A percentile compares a stretch with the other conserved stretches of the same genome.
phyloP scores from a whole-genome alignment of 2,888 invertebrate species.

The Perizoma flavofasciatum region DNA sequence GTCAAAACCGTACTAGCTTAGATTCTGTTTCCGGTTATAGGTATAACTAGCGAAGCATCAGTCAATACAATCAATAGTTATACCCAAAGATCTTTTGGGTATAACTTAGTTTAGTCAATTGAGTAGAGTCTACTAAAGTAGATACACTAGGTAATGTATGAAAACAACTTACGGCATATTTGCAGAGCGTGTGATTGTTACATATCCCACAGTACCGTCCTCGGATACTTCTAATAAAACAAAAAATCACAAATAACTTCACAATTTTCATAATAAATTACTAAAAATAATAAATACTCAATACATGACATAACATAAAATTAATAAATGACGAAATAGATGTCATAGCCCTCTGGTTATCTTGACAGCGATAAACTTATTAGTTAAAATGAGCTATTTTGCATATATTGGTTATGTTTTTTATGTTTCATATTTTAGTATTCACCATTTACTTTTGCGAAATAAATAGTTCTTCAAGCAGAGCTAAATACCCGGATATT shows the following conservation, averaged over 20 bases:
- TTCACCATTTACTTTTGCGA: constrained; percentile 47
- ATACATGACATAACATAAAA: constrained; percentile 44
- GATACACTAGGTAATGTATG: too few species aligned
- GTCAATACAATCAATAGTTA: too few species aligned
- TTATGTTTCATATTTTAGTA: constrained; percentile 62
- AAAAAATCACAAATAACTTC: constrained; percentile 64
- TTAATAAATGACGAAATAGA: constrained; percentile 25
- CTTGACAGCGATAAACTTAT: constrained; percentile 25
- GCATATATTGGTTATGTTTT: constrained; percentile 71
- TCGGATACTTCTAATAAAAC: constrained; percentile 45
- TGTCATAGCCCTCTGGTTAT: constrained; percentile 49
- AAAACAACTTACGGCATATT: constrained; percentile 54
- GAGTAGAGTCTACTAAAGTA: too few species aligned
- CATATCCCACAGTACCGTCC: constrained; percentile 64
- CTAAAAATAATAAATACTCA: constrained; percentile 51
- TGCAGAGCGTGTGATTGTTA: constrained; percentile 65
- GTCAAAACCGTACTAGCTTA: too few species aligned
- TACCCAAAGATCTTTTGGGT: too few species aligned
- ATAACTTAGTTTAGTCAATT: too few species aligned
- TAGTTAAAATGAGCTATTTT: constrained; percentile 60
- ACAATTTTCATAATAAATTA: constrained; percentile 66
- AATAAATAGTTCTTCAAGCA: constrained; percentile 46
- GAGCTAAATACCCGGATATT: constrained; percentile 35
- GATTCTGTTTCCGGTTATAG: too few species aligned
- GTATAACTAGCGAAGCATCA: too few species aligned